Evolutionary conservation across 2,797 vertebrate species (phyloP).

Genomic region (Tragelaphus eurycerus): DNA sequence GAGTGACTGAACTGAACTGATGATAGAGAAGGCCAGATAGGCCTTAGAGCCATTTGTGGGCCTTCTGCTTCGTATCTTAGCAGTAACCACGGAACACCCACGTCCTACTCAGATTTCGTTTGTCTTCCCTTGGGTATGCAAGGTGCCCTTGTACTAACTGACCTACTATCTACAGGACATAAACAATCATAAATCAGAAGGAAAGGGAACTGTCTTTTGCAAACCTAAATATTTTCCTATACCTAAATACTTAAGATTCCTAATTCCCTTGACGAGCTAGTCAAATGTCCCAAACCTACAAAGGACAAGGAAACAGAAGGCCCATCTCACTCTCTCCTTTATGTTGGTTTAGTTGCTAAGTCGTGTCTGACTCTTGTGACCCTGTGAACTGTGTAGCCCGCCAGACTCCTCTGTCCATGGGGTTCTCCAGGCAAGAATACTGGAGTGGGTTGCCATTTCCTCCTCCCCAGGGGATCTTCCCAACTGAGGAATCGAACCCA

Average conservation of each 20-base stretch:
- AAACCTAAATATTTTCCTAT: background rate
- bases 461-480: background rate
- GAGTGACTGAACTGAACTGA: no score
- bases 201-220: background rate
- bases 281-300: background rate
- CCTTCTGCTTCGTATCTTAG: background rate
- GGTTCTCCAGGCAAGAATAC: background rate
- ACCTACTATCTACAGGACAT: background rate
- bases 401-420: background rate
- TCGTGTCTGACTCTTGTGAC: background rate
- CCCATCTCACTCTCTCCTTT: background rate
- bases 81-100: background rate
- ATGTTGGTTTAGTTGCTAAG: background rate
- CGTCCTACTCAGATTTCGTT: background rate
- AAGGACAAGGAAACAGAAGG: background rate
- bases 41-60: background rate
- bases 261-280: background rate
- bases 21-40: background rate
- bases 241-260: background rate
- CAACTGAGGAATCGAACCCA: background rate
- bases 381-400: background rate
- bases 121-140: background rate
- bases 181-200: background rate
- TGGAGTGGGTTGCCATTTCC: background rate
- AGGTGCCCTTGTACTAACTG: background rate